phyloP scores from a whole-genome alignment of 2,888 invertebrate species.

The Onchidella celtica region DNA sequence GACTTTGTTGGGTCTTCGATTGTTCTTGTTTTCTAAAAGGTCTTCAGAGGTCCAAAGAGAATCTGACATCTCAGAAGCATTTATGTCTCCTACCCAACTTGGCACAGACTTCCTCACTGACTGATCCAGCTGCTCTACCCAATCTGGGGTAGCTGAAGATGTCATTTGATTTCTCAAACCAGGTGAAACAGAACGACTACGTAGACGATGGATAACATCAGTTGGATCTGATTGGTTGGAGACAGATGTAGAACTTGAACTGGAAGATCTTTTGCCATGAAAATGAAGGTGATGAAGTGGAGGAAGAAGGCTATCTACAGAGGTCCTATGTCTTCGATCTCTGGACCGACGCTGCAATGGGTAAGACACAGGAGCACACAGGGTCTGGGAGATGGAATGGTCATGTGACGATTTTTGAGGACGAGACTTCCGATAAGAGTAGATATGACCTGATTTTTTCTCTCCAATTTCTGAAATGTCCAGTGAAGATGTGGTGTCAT shows the following conservation, averaged over 20 bases:
- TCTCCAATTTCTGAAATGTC: neutral
- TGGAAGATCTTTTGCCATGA: constrained; percentile 16
- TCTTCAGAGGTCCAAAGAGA: constrained; percentile 28
- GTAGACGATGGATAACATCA: constrained; percentile 19
- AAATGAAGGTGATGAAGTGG: neutral
- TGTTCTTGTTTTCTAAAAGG: neutral
- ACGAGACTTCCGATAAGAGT: constrained; percentile 29
- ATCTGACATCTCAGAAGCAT: constrained; percentile 39
- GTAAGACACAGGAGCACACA: constrained; percentile 19
- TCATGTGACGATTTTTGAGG: neutral
- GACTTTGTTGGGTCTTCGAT: neutral
- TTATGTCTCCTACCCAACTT: constrained; percentile 62
- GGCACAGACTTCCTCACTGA: constrained; percentile 61
- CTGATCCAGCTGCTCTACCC: constrained; percentile 62
- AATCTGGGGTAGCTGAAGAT: constrained; percentile 54
- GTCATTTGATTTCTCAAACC: constrained; percentile 11
- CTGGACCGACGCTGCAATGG: neutral
- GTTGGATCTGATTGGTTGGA: constrained; percentile 37
- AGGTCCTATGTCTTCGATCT: constrained; percentile 1
- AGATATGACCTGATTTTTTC: constrained; percentile 23
- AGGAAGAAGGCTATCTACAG: constrained; percentile 18
- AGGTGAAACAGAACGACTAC: constrained; percentile 43
- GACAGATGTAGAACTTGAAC: constrained; percentile 13
- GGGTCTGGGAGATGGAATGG: neutral
- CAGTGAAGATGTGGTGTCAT: neutral